A percentile compares a stretch with the other conserved stretches of the same genome.
Evolutionary conservation across 2,888 invertebrate species (phyloP).

Genomic region (Eueremaeus valkanovi): DNA sequence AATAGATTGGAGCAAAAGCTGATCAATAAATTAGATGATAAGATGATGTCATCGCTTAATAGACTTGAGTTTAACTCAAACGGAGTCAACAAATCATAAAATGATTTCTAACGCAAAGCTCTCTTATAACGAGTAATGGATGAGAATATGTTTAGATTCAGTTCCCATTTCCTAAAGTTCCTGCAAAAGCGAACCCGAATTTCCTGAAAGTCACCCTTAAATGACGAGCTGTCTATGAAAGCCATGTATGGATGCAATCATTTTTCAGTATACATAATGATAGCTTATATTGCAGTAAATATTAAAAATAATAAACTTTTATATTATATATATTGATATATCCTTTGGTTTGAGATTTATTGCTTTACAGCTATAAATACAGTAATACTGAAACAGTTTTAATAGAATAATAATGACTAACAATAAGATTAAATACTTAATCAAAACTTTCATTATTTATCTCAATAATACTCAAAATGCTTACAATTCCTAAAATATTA

Average conservation of each 20-base stretch:
- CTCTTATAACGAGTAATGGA: slow-evolving; percentile 45
- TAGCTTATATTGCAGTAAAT: neutral
- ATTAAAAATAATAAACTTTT: neutral
- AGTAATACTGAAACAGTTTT: neutral
- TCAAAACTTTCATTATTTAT: neutral
- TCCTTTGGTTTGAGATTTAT: neutral
- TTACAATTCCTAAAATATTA: too few species aligned
- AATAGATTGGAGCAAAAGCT: too few species aligned
- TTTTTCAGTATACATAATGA: slow-evolving; percentile 7
- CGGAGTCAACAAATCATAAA: slow-evolving; percentile 16
- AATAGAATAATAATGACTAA: neutral
- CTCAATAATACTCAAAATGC: too few species aligned
- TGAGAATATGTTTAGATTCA: slow-evolving; percentile 46
- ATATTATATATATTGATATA: too few species aligned
- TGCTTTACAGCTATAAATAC: neutral
- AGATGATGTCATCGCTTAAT: neutral
- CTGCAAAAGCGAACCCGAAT: slow-evolving; percentile 46
- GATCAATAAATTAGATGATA: slow-evolving; percentile 1
- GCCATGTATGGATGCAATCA: neutral
- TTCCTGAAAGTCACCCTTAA: slow-evolving; percentile 43
- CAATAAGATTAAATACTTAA: neutral
- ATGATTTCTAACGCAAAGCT: slow-evolving; percentile 22
- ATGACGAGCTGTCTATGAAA: slow-evolving; percentile 23
- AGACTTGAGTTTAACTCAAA: neutral
- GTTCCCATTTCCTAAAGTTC: slow-evolving; percentile 46